phyloP scores from a whole-genome alignment of 53 echinoderm and acorn worm genomes.

The Paelopatides confundens region DNA sequence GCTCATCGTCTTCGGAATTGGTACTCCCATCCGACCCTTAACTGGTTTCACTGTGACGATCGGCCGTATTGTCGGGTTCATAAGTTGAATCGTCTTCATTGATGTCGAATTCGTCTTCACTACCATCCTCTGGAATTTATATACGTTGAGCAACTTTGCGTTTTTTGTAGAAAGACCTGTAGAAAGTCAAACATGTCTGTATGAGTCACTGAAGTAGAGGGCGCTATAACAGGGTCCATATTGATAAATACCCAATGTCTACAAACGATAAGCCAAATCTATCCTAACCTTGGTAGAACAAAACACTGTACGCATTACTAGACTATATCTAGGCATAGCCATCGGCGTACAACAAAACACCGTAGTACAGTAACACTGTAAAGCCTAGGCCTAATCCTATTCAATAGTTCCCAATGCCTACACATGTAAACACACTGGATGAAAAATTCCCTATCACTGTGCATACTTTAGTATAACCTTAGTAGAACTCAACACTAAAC shows the following conservation, averaged over 20 bases:
- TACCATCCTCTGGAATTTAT: constrained; percentile 6
- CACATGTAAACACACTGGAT: background rate
- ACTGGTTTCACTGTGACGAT: background rate
- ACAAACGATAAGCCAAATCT: too few species aligned
- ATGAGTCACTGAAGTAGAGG: too few species aligned
- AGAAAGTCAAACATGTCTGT: too few species aligned
- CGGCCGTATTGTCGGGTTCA: background rate
- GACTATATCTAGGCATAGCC: too few species aligned
- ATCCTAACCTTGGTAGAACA: too few species aligned
- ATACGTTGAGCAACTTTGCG: background rate
- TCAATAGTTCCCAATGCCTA: background rate
- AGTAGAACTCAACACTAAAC: background rate
- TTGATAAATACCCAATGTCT: too few species aligned
- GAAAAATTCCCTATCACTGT: background rate
- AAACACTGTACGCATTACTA: too few species aligned
- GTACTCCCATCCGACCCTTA: background rate
- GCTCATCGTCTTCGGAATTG: too few species aligned
- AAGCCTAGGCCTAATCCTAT: too few species aligned
- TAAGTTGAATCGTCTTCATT: constrained; percentile 10
- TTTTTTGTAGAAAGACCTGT: constrained; percentile 8
- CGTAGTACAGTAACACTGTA: too few species aligned
- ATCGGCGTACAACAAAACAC: too few species aligned
- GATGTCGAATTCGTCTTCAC: constrained; percentile 16
- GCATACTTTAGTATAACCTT: background rate
- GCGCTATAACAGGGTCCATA: too few species aligned